A percentile compares a stretch with the other conserved stretches of the same genome.
Conservation (phyloP, 2,888 invertebrate genomes). For the Psococerastis gibbosa region DNA sequence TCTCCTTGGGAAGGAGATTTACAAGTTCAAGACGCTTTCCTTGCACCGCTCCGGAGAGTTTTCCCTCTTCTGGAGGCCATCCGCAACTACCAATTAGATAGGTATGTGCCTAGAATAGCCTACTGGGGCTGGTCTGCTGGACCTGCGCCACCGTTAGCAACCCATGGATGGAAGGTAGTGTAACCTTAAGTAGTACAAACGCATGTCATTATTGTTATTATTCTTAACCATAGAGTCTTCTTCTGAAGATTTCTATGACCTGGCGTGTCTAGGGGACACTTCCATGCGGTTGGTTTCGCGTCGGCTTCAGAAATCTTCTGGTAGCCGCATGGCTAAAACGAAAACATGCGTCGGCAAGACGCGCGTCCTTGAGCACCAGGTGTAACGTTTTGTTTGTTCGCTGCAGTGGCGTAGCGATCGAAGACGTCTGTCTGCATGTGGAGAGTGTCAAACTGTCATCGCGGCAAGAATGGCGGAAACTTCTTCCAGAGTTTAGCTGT, state of each 20-base stretch:
- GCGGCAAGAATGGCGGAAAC: conserved; percentile 13
- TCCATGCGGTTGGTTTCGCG: too few species aligned
- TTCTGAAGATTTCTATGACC: too few species aligned
- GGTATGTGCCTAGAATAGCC: too few species aligned
- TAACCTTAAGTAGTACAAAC: too few species aligned
- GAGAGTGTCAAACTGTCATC: conserved; percentile 49
- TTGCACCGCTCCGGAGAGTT: conserved; percentile 74
- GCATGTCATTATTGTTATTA: conserved; percentile 4
- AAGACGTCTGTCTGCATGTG: conserved; percentile 69
- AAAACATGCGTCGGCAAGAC: too few species aligned
- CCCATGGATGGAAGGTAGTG: too few species aligned
- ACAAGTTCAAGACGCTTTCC: conserved; percentile 73
- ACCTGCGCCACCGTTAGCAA: too few species aligned
- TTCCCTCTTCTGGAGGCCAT: conserved; percentile 75
- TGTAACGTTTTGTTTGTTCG: too few species aligned
- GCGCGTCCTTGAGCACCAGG: conserved; percentile 6
- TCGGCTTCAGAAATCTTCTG: too few species aligned
- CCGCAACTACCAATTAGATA: conserved; percentile 60
- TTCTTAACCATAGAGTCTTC: too few species aligned
- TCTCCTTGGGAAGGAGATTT: conserved; percentile 73
- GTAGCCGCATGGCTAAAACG: not conserved
- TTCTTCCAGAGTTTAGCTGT: conserved; percentile 83
- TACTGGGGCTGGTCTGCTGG: too few species aligned
- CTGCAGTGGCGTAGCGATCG: conserved; percentile 48
- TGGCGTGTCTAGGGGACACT: too few species aligned